Percentiles rank a stretch among this genome's conserved stretches.
Evolutionary conservation across 2,888 invertebrate species (phyloP).

Genomic region (Cryptocheilus praepositus): DNA sequence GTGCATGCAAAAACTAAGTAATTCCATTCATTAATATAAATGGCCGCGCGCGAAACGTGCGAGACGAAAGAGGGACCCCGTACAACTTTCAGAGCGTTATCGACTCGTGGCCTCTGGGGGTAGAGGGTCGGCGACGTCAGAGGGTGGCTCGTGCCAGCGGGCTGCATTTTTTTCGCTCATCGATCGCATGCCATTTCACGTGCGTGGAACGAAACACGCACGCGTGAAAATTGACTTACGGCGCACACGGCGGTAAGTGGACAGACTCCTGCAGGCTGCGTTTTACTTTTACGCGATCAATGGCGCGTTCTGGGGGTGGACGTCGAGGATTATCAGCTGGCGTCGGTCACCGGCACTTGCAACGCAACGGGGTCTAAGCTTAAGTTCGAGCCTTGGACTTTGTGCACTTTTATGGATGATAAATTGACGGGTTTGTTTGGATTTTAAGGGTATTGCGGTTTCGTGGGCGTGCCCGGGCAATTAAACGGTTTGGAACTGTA

Average conservation of each 20-base stretch:
- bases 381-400: too few relatives aligned
- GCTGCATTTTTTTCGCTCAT: constrained; percentile 42
- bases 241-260: constrained; percentile 18
- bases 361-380: too few relatives aligned
- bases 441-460: too few relatives aligned
- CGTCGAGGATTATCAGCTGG: too few relatives aligned
- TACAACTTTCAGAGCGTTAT: too few relatives aligned
- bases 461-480: too few relatives aligned
- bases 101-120: constrained; percentile 11
- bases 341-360: too few relatives aligned
- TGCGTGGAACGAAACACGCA: constrained; percentile 44
- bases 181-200: constrained; percentile 38
- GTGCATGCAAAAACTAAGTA: constrained; percentile 43
- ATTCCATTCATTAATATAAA: constrained; percentile 61
- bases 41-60: constrained; percentile 43
- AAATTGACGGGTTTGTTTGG: too few relatives aligned
- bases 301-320: too few relatives aligned
- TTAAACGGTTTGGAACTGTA: too few relatives aligned
- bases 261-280: too few relatives aligned
- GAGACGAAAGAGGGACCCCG: constrained; percentile 30
- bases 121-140: constrained; percentile 17
- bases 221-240: constrained; percentile 37
- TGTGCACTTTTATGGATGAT: too few relatives aligned
- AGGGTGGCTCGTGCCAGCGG: neutral
- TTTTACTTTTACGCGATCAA: constrained; percentile 1